Percentiles rank a stretch among this genome's conserved stretches.
Evolutionary conservation across 2,113 vertebrate species (phyloP).

Genomic region (Semnornis frantzii): DNA sequence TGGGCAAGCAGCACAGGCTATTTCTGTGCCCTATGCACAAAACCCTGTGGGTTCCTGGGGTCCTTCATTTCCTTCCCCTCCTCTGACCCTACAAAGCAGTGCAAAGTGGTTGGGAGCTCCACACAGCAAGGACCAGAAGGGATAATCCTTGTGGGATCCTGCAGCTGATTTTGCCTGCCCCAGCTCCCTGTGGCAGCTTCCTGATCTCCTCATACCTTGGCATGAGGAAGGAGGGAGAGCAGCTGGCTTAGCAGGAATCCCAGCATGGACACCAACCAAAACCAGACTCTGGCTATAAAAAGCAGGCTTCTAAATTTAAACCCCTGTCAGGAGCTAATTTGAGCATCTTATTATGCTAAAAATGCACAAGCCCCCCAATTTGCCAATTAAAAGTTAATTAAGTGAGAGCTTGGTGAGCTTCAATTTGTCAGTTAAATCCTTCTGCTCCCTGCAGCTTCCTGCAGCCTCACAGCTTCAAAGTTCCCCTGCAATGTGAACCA

Average conservation of each 20-base stretch:
- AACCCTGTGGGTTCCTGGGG: too few relatives aligned
- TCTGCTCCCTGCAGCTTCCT: slow-evolving; percentile 61
- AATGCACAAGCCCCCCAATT: slow-evolving; percentile 16
- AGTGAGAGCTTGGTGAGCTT: slow-evolving; percentile 27
- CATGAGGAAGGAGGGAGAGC: not conserved
- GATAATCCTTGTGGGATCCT: not conserved
- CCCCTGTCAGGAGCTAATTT: slow-evolving; percentile 56
- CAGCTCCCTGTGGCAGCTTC: not conserved
- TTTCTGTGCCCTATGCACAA: too few relatives aligned
- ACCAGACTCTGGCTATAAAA: slow-evolving; percentile 47
- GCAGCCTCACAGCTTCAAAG: slow-evolving; percentile 38
- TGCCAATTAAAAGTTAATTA: slow-evolving; percentile 71
- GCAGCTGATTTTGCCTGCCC: not conserved
- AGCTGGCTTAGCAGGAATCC: not conserved
- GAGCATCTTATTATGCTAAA: slow-evolving; percentile 63
- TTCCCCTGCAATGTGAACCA: not conserved
- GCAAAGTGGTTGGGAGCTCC: not conserved
- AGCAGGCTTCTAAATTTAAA: slow-evolving; percentile 63
- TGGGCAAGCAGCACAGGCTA: too few relatives aligned
- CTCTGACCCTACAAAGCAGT: not conserved
- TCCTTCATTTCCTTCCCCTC: not conserved
- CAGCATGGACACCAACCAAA: slow-evolving; percentile 14
- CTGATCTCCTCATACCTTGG: not conserved
- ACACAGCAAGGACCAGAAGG: not conserved
- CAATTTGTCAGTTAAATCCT: slow-evolving; percentile 56